Evolutionary conservation across 2,113 vertebrate genomes (phyloP).

Genomic region (Upupa epops): DNA sequence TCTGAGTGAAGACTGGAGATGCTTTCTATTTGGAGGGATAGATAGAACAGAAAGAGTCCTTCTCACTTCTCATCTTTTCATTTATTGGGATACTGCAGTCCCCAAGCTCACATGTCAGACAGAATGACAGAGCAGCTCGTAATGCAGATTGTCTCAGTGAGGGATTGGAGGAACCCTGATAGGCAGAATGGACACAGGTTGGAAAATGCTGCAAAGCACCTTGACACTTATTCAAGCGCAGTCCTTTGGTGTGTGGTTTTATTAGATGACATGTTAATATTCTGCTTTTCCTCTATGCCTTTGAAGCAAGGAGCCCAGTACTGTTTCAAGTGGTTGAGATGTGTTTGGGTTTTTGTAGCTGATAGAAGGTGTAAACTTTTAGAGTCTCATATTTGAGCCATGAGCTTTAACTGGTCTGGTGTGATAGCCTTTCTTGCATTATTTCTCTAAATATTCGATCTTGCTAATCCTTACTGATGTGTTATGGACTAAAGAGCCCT

Average conservation of each 20-base stretch:
- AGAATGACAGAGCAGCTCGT: neutral
- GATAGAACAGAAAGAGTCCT: neutral
- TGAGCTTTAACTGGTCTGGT: neutral
- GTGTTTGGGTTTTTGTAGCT: neutral
- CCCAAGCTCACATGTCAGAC: neutral
- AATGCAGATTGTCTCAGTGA: rapidly evolving
- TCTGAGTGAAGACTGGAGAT: neutral
- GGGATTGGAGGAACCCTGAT: neutral
- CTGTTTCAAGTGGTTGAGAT: neutral
- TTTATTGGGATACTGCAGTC: neutral
- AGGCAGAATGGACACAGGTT: too few species aligned
- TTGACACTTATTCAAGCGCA: neutral
- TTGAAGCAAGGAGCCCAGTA: neutral
- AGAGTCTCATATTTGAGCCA: neutral
- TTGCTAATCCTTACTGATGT: neutral
- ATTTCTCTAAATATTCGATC: neutral
- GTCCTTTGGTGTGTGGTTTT: neutral
- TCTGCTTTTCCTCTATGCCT: neutral
- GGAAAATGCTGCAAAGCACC: neutral
- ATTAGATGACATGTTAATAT: neutral
- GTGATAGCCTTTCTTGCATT: neutral
- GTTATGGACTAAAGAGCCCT: neutral
- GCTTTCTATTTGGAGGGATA: neutral
- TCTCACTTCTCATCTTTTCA: neutral
- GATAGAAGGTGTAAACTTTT: neutral